phyloP scores from a whole-genome alignment of 53 echinoderm and acorn worm species.

The Temnopleurus reevesii region DNA sequence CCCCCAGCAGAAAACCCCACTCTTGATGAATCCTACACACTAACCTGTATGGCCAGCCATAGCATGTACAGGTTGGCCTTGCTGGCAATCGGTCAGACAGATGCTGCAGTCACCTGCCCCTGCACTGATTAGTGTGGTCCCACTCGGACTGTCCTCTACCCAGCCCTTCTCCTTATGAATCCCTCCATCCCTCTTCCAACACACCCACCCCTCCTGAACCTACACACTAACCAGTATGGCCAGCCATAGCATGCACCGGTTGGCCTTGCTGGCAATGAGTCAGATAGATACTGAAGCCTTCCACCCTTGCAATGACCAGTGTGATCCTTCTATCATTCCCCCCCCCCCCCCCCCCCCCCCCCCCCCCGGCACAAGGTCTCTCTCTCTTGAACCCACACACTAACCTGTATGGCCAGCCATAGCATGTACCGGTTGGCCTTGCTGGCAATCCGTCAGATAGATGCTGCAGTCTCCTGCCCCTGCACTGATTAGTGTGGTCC shows the following conservation, averaged over 20 bases:
- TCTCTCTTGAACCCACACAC: neutral
- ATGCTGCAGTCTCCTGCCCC: constrained; percentile 98
- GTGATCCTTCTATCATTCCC: too few species aligned
- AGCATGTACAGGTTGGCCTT: constrained; percentile 75
- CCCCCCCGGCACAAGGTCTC: too few species aligned
- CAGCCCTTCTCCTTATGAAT: too few species aligned
- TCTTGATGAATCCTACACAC: too few species aligned
- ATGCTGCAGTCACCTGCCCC: constrained; percentile 94
- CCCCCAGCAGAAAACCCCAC: too few species aligned
- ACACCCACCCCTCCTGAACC: neutral
- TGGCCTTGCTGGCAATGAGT: constrained; percentile 70
- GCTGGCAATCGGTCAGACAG: constrained; percentile 82
- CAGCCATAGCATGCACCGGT: constrained; percentile 65
- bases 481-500: constrained; percentile 85
- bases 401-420: constrained; percentile 90
- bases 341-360: too few species aligned
- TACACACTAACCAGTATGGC: too few species aligned
- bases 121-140: constrained; percentile 78
- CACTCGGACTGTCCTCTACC: constrained; percentile 65
- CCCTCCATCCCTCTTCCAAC: neutral
- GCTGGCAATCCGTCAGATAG: constrained; percentile 86
- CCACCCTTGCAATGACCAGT: constrained; percentile 81
- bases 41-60: constrained; percentile 84
- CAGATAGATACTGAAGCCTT: constrained; percentile 82
- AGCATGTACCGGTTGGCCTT: constrained; percentile 80